These are phyloP conservation scores for Thunnus maccoyii DNA, from an alignment of 2,113 vertebrate species.

Conservation along the genomic window DNA sequence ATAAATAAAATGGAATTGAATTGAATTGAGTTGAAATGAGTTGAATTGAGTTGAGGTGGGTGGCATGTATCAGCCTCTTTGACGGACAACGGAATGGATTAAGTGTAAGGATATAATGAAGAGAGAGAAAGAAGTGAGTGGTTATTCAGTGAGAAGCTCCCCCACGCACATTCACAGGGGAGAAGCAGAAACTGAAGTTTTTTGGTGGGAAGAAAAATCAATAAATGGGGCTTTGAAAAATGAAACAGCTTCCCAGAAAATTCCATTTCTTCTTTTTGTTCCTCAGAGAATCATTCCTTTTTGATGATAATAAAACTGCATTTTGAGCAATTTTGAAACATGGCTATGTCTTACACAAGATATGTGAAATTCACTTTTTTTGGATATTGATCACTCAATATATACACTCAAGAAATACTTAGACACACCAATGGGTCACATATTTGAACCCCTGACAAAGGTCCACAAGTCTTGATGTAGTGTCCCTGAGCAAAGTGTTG, in stretches of 20 bases:
- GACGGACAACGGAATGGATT: slow-evolving; percentile 55
- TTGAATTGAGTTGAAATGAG: no score
- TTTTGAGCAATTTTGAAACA: slow-evolving; percentile 24
- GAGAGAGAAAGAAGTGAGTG: slow-evolving; percentile 10
- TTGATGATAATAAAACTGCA: slow-evolving; percentile 34
- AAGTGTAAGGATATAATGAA: slow-evolving; percentile 36
- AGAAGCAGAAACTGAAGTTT: slow-evolving; percentile 33
- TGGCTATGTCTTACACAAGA: neutral
- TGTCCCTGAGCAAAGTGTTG: neutral
- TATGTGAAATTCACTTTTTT: neutral
- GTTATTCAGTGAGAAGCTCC: slow-evolving; percentile 27
- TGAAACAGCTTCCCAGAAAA: slow-evolving; percentile 43
- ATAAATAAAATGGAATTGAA: no score
- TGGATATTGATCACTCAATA: neutral
- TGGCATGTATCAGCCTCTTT: slow-evolving; percentile 48
- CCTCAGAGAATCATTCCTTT: slow-evolving; percentile 11
- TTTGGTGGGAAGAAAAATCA: slow-evolving; percentile 50
- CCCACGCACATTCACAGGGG: slow-evolving; percentile 15
- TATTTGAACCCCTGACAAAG: neutral
- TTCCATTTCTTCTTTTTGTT: slow-evolving; percentile 20
- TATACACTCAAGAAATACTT: no score
- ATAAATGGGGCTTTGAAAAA: slow-evolving; percentile 39
- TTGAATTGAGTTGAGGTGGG: slow-evolving; percentile 28
- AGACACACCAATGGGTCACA: neutral
- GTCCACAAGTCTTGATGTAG: neutral